Base-by-base conservation (phyloP, 2,888 invertebrate genomes). In the Macaria notata region DNA sequence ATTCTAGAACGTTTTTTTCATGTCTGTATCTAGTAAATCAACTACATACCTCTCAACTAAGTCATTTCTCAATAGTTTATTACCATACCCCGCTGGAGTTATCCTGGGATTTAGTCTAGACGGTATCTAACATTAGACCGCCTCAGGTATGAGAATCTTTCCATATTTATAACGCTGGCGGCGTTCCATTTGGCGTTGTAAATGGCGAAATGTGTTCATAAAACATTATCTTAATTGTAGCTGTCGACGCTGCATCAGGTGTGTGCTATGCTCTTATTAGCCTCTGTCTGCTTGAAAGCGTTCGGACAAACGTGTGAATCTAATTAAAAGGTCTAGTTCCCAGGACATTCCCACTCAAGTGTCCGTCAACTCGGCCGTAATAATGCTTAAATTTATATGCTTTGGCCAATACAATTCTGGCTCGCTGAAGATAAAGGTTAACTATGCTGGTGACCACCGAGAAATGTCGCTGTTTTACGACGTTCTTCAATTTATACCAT, bases 101-200 rank as follows among this genome's bases (percentile, higher is more conserved):
- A 62, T 54, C 61, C 56, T 64, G 54, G 55, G 55, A 60, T 62
- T 54, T 33, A 57, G 64, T 67, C 67, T 65, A 67, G 64, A 67
- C 67, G 54, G 56, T 60, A 53, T 9, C 51, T 48, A 62, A 62
- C 54, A 51, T 55, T 59, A 59, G 54, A 51, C 51, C 56, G 41
- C 48, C 48, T 51, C 59, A 62, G 62, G 53, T 62, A 61, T 57
- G 59, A 61, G 51, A 58, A 53, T 62, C 52, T 46, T 67, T 68
- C 70, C 72, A 75, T 59, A 59, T 75, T 75, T 71, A 75, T 77
- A 76, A 68, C 67, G 57, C 72, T 84, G 85, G 82, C 82, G 64
- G 38, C 52, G 56, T 54, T 63, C 65, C 66, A 67, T 62, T 62
- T 63, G 63, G 64, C 63, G 42, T 61, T 54, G 38, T 60, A 46